phyloP scores from a whole-genome alignment of 2,113 vertebrate genomes.

The Lamprotornis superbus region DNA sequence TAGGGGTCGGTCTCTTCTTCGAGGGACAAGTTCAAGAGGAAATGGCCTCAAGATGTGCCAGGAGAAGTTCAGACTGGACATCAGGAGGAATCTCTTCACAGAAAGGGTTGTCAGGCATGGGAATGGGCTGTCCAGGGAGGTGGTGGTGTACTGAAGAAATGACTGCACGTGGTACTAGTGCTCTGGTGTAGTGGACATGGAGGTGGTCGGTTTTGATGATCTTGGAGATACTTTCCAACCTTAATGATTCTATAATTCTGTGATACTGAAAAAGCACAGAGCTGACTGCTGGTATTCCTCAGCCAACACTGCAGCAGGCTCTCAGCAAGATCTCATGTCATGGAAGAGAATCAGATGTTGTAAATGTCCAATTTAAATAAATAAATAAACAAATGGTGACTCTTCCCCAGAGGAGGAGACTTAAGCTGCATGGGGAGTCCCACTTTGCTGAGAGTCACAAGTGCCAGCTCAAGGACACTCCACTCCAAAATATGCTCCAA shows the following conservation, averaged over 20 bases:
- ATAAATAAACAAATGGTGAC: not conserved
- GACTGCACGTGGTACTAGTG: not conserved
- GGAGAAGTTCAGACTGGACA: not conserved
- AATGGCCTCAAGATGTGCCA: not conserved
- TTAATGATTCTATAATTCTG: not conserved
- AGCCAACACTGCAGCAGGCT: not conserved
- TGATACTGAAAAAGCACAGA: not conserved
- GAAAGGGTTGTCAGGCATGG: not conserved
- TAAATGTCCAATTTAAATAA: not conserved
- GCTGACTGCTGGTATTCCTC: not conserved
- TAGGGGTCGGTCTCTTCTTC: not conserved
- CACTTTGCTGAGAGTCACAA: not conserved
- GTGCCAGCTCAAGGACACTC: not conserved
- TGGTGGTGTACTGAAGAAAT: not conserved
- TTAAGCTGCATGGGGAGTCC: not conserved
- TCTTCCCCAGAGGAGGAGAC: not conserved
- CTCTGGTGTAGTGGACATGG: not conserved
- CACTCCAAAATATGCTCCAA: not conserved
- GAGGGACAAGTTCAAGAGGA: not conserved
- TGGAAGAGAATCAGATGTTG: not conserved
- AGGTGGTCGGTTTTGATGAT: not conserved
- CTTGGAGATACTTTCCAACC: not conserved
- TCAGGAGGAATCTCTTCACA: not conserved
- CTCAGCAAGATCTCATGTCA: not conserved
- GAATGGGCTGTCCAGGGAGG: not conserved